Evolutionary conservation across 2,888 invertebrate genomes (phyloP), one percentile per base, ranked within the genome.

Genomic region (Rutpela maculata): DNA sequence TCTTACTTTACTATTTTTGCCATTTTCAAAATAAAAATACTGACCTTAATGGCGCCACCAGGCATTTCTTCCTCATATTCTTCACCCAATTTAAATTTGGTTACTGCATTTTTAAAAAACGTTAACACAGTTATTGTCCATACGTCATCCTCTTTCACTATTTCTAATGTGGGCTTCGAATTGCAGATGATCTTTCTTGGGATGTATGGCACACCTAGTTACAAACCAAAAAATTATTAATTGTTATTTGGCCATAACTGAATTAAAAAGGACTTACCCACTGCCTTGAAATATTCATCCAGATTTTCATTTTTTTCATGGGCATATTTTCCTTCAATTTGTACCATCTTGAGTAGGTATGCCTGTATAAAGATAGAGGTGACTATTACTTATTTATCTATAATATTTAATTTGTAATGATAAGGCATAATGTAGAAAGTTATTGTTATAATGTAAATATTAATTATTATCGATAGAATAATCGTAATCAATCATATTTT

Each of bases 41-140:
- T 12, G 67, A 82, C 81, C 74, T 91, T 91, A 56, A 91, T 85
- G 62, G 88, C 89, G 86, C 93, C 92, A 78, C 90, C 91, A 3
- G 93, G 93, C 93, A 94, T 93, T 17, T 89, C 86, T 87, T 94
- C 94, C 76, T 92, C 92, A 89, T 93, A 94, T 83, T 93, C 93
- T 83, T 93, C 92, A 15, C 92, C 92, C 26, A 93, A 86, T 85
- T 90, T 92, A 85, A 94, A 94, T 75, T 89, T 91, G 38, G 81
- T 84, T 83, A 92, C 91, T 7, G 89, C 88, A 10, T 92, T 93
- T 79, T 92, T 90, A 65, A 94, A 81, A 67, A 93, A 83, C 0
- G 93, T 93, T 19, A 90, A 88, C 72, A 90, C 92, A 80, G 92
- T 92, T 31, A 94, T 91, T 0, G 90, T 91, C 92, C 93, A 93